Evolutionary conservation across 2,888 invertebrate genomes (phyloP), one percentile per base, ranked within the genome.

Genomic region (Polyommatus icarus): DNA sequence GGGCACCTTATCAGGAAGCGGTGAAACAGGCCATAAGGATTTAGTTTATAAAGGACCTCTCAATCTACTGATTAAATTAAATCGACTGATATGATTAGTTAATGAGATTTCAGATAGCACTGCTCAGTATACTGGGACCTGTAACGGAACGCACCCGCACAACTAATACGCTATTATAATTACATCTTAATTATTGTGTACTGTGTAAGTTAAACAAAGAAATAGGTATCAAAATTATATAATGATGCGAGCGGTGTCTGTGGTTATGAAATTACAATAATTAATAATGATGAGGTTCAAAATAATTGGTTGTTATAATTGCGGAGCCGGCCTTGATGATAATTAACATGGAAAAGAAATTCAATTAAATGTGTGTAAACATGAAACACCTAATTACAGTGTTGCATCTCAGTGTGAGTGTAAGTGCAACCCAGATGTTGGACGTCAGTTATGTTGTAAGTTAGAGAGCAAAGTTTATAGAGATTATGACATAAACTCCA

Each of bases 281-380:
- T 50, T 50, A 54, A 54, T 75, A 75, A 54, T 75, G 24, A 50
- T 54, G 75, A 75, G 54, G 0, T 75, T 24, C 24, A 75, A 75
- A 75, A 54, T 75, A 75, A 75, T 75, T 75, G 50, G 50, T 24
- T 18, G 20, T 54, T 75, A 15, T 54, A 75, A 75, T 75, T 50
- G 75, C 15, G 18, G 18, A 24, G 75, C 75, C 75, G 29, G 50
- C 75, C 75, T 75, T 75, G 54, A 54, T 50, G 54, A 29, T 24
- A 50, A 50, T 54, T 75, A 54, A 75, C 54, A 75, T 75, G 54
- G 50, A 54, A 75, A 75, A 75, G 54, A 75, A 75, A 20, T 29
- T 7, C 8, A 75, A 75, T 75, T 75, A 75, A 29, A 8, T 75
- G 50, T 75, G 75, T 75, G 29, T 18, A 75, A 75, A 75, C 75